Evolutionary conservation across 1,140 invertebrate species (phyloP).

Genomic region (Brachystomella parvula): DNA sequence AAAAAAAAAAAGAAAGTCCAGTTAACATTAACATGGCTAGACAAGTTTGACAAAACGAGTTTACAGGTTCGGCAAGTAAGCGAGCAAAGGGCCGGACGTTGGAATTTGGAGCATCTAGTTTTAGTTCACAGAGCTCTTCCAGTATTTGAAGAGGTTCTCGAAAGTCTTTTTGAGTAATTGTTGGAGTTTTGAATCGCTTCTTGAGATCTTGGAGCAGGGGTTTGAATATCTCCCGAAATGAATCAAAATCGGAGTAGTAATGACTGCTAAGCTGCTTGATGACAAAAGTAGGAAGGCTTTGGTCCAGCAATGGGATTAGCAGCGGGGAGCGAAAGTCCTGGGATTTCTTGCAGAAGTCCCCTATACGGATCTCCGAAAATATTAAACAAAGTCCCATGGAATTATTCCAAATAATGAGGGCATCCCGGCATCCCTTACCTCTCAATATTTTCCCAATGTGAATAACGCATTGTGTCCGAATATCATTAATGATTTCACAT

Average conservation of each 20-base stretch:
- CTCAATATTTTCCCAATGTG: slow-evolving; percentile 54
- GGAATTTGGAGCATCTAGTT: slow-evolving; percentile 41
- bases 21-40: no score
- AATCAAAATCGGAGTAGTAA: slow-evolving; percentile 48
- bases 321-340: slow-evolving; percentile 49
- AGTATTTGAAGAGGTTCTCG: slow-evolving; percentile 57
- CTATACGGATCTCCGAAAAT: slow-evolving; percentile 9
- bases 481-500: slow-evolving; percentile 49
- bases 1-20: no score
- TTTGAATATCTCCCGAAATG: slow-evolving; percentile 59
- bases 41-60: no score
- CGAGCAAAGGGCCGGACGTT: slow-evolving; percentile 65
- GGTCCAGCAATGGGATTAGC: slow-evolving; percentile 53
- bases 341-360: slow-evolving; percentile 28
- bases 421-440: slow-evolving; percentile 46
- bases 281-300: slow-evolving; percentile 59
- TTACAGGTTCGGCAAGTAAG: slow-evolving; percentile 54
- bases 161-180: slow-evolving; percentile 61
- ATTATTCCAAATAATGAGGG: neutral
- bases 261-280: slow-evolving; percentile 51
- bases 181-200: slow-evolving; percentile 58
- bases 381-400: neutral
- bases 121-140: slow-evolving; percentile 64
- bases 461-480: slow-evolving; percentile 57
- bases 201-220: slow-evolving; percentile 63